A percentile compares a stretch with the other conserved stretches of the same genome.
phyloP scores from a whole-genome alignment of 2,888 invertebrate species.

The Eilema caniola region DNA sequence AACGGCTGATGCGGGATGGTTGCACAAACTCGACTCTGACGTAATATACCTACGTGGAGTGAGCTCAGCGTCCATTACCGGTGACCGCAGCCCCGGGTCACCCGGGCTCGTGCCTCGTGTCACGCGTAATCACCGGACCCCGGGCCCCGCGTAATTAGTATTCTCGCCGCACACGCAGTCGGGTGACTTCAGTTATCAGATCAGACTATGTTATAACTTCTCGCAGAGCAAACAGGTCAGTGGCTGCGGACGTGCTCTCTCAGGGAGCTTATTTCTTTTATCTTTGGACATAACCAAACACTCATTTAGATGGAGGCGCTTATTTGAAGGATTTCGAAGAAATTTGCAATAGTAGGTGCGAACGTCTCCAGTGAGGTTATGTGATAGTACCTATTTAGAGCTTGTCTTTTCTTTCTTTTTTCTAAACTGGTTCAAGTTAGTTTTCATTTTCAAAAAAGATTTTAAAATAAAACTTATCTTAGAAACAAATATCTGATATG shows the following conservation, averaged over 20 bases:
- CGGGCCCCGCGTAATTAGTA: conserved; percentile 22
- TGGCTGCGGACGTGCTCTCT: background rate
- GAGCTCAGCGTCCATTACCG: conserved; percentile 7
- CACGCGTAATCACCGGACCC: background rate
- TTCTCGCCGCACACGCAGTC: conserved; percentile 5
- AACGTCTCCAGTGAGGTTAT: too few relatives aligned
- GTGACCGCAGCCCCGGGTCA: background rate
- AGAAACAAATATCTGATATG: too few relatives aligned
- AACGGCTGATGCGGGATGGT: conserved; percentile 3
- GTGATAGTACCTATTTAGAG: too few relatives aligned
- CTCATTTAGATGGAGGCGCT: background rate
- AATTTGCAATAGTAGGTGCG: background rate
- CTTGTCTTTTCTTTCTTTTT: too few relatives aligned
- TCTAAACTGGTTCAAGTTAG: too few relatives aligned
- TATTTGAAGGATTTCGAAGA: background rate
- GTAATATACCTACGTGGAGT: conserved; percentile 10
- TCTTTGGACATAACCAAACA: background rate
- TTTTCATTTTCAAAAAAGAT: too few relatives aligned
- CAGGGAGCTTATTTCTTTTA: background rate
- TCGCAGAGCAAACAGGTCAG: background rate
- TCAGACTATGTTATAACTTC: conserved; percentile 11
- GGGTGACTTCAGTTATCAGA: conserved; percentile 22
- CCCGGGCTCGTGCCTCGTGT: background rate
- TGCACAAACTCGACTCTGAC: background rate
- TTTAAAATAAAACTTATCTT: too few relatives aligned